Evolutionary conservation across 1,140 invertebrate genomes (phyloP).

Genomic region (Drosophila nigrodunni): DNA sequence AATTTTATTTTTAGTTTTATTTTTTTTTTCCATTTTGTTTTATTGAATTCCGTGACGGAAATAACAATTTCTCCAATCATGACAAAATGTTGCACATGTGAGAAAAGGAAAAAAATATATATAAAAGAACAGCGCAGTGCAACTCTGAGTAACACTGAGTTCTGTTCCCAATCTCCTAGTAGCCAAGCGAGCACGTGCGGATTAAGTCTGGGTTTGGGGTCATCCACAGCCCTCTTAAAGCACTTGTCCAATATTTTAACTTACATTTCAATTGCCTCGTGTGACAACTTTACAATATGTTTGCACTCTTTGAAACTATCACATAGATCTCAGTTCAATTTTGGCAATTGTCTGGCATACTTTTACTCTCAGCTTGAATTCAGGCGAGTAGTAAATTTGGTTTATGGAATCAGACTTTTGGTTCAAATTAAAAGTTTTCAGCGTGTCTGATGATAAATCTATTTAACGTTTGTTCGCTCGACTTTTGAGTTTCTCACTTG

Average conservation of each 20-base stretch:
- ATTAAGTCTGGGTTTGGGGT: not conserved
- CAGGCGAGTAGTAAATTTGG: not conserved
- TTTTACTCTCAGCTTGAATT: not conserved
- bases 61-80: conserved; percentile 54
- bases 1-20: conserved; percentile 35
- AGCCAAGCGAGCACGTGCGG: conserved; percentile 8
- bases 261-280: conserved; percentile 32
- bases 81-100: conserved; percentile 53
- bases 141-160: conserved; percentile 4
- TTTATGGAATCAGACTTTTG: not conserved
- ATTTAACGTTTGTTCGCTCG: too few species aligned
- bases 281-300: conserved; percentile 27
- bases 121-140: conserved; percentile 1
- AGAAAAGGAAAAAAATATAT: not conserved
- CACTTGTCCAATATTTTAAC: conserved; percentile 24
- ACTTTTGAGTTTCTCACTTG: too few species aligned
- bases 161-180: not conserved
- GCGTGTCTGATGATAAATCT: too few species aligned
- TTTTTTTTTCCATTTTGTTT: conserved; percentile 28
- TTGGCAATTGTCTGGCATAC: not conserved
- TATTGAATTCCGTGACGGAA: conserved; percentile 70
- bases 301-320: conserved; percentile 6
- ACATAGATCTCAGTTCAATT: conserved; percentile 3
- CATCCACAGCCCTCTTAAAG: conserved; percentile 11
- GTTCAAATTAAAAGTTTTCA: too few species aligned